These are phyloP conservation scores for Ptilorrhoa leucosticta DNA, from an alignment of 2,113 vertebrate genomes.

Conservation along the genomic window DNA sequence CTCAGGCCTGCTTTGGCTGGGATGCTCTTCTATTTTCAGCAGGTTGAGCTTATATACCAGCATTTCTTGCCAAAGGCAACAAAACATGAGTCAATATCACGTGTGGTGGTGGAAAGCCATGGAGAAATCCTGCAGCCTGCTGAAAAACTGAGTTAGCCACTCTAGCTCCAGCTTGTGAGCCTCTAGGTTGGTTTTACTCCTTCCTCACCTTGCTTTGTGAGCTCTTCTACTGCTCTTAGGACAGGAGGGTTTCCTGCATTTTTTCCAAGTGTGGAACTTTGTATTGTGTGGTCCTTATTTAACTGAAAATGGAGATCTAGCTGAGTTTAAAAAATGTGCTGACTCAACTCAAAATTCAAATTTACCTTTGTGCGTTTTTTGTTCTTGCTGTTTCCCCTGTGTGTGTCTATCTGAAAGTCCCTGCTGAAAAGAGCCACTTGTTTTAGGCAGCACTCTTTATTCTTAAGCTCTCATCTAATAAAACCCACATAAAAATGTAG, in stretches of 20 bases:
- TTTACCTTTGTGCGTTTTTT: background rate
- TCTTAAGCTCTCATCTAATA: background rate
- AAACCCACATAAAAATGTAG: background rate
- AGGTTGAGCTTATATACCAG: background rate
- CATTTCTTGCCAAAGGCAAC: constrained; percentile 25
- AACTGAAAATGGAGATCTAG: background rate
- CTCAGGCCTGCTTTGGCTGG: background rate
- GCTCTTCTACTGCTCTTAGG: background rate
- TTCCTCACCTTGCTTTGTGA: background rate
- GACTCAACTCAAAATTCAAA: background rate
- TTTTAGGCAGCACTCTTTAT: background rate
- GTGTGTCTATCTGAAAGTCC: background rate
- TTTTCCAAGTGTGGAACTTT: background rate
- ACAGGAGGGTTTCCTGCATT: background rate
- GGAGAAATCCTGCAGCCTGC: background rate
- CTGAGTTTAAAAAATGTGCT: background rate
- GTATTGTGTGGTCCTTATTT: background rate
- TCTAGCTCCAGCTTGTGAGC: background rate
- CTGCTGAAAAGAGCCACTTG: background rate
- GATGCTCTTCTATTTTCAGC: constrained; percentile 33
- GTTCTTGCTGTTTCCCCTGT: background rate
- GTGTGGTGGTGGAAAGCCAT: background rate
- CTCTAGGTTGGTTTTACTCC: background rate
- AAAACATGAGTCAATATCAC: background rate
- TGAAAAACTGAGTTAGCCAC: background rate